Conservation (phyloP, 2,113 vertebrate species). For the Myiopsitta monachus region DNA sequence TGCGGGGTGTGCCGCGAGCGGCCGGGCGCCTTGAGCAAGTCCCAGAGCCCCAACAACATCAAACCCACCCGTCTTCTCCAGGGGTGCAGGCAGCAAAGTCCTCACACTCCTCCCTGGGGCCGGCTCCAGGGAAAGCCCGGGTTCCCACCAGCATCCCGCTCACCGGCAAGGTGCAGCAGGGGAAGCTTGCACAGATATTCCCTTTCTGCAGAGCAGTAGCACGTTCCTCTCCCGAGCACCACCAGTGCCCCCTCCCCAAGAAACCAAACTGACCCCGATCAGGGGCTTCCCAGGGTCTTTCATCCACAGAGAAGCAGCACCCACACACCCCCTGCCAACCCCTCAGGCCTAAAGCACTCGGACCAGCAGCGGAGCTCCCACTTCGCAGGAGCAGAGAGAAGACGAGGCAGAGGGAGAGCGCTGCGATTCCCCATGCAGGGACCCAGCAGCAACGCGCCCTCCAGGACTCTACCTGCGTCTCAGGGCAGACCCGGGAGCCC, state of each 20-base stretch:
- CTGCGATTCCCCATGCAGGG: accelerated
- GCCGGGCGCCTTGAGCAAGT: accelerated
- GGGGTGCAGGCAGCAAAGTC: neutral
- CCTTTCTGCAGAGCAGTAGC: neutral
- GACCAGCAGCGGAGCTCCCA: neutral
- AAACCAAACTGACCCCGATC: accelerated
- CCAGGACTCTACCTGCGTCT: constrained; percentile 2
- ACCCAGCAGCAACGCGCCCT: accelerated
- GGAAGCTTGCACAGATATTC: neutral
- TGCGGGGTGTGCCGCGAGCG: accelerated
- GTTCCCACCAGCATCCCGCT: accelerated
- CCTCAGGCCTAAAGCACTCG: neutral
- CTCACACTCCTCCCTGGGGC: neutral
- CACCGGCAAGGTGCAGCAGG: neutral
- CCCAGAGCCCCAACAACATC: neutral
- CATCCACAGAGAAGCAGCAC: neutral
- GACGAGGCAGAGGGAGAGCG: neutral
- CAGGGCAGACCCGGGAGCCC: neutral
- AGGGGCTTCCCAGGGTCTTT: neutral
- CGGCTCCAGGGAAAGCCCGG: neutral
- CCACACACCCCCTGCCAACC: accelerated
- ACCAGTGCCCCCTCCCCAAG: neutral
- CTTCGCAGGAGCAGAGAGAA: neutral
- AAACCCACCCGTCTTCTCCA: accelerated
- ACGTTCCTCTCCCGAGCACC: neutral